phyloP scores from a whole-genome alignment of 2,797 vertebrate genomes.

The Mionectes olivaceus region DNA sequence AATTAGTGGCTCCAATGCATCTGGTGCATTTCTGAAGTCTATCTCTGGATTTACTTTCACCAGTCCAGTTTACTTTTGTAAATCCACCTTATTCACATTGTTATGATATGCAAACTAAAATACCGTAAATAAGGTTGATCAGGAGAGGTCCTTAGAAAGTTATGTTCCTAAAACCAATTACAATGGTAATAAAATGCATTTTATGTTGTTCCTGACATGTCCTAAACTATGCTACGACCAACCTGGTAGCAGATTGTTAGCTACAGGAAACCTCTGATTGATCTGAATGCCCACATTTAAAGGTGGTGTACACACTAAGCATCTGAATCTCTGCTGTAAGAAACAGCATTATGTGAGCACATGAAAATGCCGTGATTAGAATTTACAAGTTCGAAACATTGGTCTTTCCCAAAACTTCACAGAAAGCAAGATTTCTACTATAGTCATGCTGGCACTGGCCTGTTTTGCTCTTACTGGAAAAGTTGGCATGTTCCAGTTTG shows the following conservation, averaged over 20 bases:
- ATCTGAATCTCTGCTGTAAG: background rate
- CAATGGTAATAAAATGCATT: background rate
- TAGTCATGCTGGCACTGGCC: background rate
- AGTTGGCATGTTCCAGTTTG: background rate
- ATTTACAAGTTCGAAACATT: background rate
- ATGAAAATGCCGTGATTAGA: background rate
- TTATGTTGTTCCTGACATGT: background rate
- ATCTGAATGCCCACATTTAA: background rate
- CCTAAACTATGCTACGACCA: background rate
- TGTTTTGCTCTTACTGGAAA: background rate
- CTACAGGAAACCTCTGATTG: background rate
- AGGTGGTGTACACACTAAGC: background rate
- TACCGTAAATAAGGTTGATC: background rate
- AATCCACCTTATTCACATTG: background rate
- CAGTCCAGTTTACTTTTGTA: constrained; percentile 37
- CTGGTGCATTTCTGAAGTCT: background rate
- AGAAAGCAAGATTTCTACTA: background rate
- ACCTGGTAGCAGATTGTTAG: background rate
- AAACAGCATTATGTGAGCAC: background rate
- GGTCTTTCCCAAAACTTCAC: background rate
- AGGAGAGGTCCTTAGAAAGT: background rate
- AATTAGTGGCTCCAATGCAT: background rate
- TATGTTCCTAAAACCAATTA: background rate
- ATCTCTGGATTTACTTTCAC: constrained; percentile 3
- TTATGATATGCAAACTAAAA: constrained; percentile 1